A percentile compares a stretch with the other conserved stretches of the same genome.
Conservation (phyloP, 2,888 invertebrate genomes). For the Melanophora roralis region DNA sequence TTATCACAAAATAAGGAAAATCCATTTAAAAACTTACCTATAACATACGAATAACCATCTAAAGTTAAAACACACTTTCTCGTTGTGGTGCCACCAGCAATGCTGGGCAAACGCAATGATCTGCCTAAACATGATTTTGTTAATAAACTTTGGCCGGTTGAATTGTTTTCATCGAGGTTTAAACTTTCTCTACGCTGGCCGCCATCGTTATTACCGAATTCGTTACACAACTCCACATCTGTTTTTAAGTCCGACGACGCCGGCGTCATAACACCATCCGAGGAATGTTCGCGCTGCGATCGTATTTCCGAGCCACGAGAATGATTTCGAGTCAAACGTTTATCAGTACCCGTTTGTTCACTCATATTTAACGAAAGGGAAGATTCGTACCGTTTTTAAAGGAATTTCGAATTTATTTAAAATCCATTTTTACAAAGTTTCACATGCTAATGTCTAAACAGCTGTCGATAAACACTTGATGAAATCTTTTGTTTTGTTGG, state of each 20-base stretch:
- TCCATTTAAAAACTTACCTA: conserved; percentile 81
- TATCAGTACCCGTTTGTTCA: conserved; percentile 66
- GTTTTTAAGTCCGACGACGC: conserved; percentile 3
- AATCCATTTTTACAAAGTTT: conserved; percentile 7
- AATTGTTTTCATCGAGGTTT: conserved; percentile 69
- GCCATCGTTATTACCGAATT: conserved; percentile 64
- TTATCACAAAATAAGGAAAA: too few relatives aligned
- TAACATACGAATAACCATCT: conserved; percentile 92
- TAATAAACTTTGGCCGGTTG: conserved; percentile 68
- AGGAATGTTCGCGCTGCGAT: conserved; percentile 69
- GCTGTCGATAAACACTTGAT: conserved; percentile 65
- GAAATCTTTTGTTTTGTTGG: conserved; percentile 25
- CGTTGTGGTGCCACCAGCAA: conserved; percentile 79
- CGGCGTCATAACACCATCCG: conserved; percentile 66
- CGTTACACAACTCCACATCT: conserved; percentile 54
- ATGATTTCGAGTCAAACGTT: conserved; percentile 66
- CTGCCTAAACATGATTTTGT: conserved; percentile 69
- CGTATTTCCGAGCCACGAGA: conserved; percentile 67
- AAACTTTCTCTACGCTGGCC: conserved; percentile 70
- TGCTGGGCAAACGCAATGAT: conserved; percentile 74
- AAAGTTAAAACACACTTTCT: conserved; percentile 89
- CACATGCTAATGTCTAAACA: conserved; percentile 9
- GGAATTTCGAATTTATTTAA: neutral
- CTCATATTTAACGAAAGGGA: conserved; percentile 65
- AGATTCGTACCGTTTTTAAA: conserved; percentile 12